phyloP scores from a whole-genome alignment of 2,113 vertebrate species.

The Archocentrus centrarchus region DNA sequence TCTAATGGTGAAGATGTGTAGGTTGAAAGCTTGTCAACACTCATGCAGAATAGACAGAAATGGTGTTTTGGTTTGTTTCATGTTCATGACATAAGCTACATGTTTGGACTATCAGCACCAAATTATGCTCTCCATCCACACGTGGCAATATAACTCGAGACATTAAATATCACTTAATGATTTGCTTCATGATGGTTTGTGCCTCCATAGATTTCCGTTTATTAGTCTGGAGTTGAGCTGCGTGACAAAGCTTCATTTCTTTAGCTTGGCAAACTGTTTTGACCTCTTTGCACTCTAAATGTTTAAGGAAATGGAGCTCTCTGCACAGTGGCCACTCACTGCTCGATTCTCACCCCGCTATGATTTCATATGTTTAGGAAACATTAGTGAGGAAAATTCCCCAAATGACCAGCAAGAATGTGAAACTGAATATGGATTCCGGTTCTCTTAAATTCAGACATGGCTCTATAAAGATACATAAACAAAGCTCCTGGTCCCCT shows the following conservation, averaged over 20 bases:
- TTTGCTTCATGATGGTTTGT: constrained; percentile 21
- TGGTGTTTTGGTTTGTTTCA: constrained; percentile 4
- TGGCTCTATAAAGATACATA: constrained; percentile 60
- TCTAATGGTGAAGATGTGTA: constrained; percentile 16
- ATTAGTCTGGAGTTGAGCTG: constrained; percentile 44
- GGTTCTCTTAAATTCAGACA: constrained; percentile 67
- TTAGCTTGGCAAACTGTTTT: constrained; percentile 45
- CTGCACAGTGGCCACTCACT: constrained; percentile 56
- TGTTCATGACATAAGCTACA: constrained; percentile 4
- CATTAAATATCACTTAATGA: constrained; percentile 16
- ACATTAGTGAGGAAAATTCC: constrained; percentile 61
- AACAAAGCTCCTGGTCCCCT: constrained; percentile 57
- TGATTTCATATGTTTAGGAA: constrained; percentile 75
- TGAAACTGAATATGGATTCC: constrained; percentile 74
- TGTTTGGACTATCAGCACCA: constrained; percentile 37
- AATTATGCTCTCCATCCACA: constrained; percentile 35
- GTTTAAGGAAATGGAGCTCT: constrained; percentile 58
- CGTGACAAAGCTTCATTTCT: constrained; percentile 48
- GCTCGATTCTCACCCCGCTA: constrained; percentile 38
- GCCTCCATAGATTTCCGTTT: constrained; percentile 34
- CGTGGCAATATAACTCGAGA: constrained; percentile 34
- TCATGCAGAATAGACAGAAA: background rate
- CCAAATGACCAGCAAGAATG: constrained; percentile 65
- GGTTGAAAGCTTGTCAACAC: constrained; percentile 29
- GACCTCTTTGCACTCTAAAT: constrained; percentile 45